A percentile compares a stretch with the other conserved stretches of the same genome.
phyloP scores from a whole-genome alignment of 2,113 vertebrate species.

The Centropus bengalensis region DNA sequence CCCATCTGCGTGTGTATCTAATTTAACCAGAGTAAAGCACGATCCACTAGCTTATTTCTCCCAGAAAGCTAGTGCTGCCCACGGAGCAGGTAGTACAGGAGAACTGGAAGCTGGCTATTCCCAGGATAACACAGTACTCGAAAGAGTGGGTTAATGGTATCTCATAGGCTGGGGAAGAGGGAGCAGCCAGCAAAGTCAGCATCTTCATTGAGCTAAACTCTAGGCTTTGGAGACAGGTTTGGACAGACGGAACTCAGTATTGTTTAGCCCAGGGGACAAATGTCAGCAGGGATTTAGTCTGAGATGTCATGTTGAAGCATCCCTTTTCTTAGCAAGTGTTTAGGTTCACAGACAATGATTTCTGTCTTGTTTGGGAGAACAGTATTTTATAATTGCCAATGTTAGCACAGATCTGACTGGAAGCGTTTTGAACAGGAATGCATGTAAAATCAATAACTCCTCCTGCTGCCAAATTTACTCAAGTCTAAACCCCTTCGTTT shows the following conservation, averaged over 20 bases:
- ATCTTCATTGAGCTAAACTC: not conserved
- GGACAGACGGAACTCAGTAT: not conserved
- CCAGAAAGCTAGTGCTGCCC: not conserved
- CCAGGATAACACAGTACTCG: not conserved
- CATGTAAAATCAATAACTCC: not conserved
- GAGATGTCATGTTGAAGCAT: not conserved
- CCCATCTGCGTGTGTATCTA: rapidly evolving
- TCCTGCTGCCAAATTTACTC: not conserved
- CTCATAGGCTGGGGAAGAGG: slow-evolving; percentile 13
- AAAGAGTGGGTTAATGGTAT: not conserved
- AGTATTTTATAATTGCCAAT: not conserved
- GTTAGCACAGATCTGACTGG: not conserved
- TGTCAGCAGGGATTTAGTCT: slow-evolving; percentile 40
- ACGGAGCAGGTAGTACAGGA: not conserved
- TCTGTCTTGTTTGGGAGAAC: not conserved
- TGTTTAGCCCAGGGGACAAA: slow-evolving; percentile 35
- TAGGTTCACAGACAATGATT: not conserved
- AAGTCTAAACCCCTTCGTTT: not conserved
- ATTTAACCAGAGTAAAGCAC: not conserved
- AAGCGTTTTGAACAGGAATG: slow-evolving; percentile 3
- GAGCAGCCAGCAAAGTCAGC: slow-evolving; percentile 41
- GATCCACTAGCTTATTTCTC: not conserved
- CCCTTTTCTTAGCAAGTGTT: not conserved
- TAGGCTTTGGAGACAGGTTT: slow-evolving; percentile 4
- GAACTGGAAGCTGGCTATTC: not conserved